phyloP scores from a whole-genome alignment of 2,113 vertebrate genomes.

The Eonycteris spelaea region DNA sequence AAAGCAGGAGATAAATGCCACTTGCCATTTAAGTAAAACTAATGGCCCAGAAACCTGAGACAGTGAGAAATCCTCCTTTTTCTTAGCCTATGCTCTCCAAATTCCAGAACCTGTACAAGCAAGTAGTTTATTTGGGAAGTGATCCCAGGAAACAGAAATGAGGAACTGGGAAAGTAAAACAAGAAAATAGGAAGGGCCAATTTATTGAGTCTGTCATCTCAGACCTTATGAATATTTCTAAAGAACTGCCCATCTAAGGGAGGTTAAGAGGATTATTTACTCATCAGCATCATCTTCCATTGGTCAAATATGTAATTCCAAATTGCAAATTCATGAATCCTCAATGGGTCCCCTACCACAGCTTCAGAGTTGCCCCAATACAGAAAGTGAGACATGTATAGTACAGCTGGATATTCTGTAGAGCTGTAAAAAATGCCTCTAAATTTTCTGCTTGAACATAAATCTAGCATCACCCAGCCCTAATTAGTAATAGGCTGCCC shows the following conservation, averaged over 20 bases:
- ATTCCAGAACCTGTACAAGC: not conserved
- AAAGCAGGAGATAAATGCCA: not conserved
- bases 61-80: not conserved
- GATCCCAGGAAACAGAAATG: not conserved
- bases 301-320: not conserved
- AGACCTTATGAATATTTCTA: not conserved
- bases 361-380: not conserved
- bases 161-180: not conserved
- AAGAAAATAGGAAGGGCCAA: not conserved
- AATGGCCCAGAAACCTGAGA: not conserved
- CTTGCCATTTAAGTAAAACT: not conserved
- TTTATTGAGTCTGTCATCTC: not conserved
- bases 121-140: not conserved
- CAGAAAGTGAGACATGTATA: not conserved
- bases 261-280: not conserved
- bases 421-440: not conserved
- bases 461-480: fast-evolving
- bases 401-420: not conserved
- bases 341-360: not conserved
- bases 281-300: not conserved
- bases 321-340: not conserved
- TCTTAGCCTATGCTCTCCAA: not conserved
- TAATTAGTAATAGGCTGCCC: not conserved
- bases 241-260: not conserved
- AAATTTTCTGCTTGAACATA: not conserved